These are phyloP conservation scores for Paracentrotus lividus DNA, from an alignment of 53 echinoderm and acorn worm species.

Conservation along the genomic window DNA sequence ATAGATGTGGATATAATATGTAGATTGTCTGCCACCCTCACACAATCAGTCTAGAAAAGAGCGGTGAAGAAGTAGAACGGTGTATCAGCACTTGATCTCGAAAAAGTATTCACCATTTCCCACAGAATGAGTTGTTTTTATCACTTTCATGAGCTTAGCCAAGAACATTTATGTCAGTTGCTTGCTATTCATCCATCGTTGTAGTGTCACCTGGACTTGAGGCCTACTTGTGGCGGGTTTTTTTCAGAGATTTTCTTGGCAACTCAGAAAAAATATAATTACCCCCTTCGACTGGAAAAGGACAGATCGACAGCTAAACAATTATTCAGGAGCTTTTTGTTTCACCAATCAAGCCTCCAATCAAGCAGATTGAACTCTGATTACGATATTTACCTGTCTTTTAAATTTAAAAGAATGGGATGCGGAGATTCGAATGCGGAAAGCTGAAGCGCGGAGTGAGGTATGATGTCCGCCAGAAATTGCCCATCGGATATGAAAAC, in stretches of 20 bases:
- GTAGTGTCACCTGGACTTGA: neutral
- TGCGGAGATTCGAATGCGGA: conserved; percentile 64
- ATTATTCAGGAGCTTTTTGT: neutral
- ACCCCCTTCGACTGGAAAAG: neutral
- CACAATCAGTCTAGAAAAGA: neutral
- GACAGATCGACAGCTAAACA: neutral
- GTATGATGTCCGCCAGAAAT: conserved; percentile 85
- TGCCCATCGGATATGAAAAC: conserved; percentile 94
- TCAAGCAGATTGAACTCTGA: neutral
- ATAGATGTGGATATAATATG: conserved; percentile 48
- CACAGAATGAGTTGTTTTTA: neutral
- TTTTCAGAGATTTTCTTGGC: neutral
- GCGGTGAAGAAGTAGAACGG: neutral
- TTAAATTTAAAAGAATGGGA: conserved; percentile 50
- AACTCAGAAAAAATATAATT: neutral
- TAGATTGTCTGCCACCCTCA: conserved; percentile 42
- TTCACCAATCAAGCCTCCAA: conserved; percentile 1
- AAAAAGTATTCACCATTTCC: neutral
- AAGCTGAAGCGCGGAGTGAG: conserved; percentile 57
- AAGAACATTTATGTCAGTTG: neutral
- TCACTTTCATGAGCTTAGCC: neutral
- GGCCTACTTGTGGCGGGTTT: neutral
- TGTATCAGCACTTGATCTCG: neutral
- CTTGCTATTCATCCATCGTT: neutral
- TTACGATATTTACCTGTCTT: neutral